Base-by-base conservation (phyloP, 2,888 invertebrate genomes). In the Vesta saturnalis region DNA sequence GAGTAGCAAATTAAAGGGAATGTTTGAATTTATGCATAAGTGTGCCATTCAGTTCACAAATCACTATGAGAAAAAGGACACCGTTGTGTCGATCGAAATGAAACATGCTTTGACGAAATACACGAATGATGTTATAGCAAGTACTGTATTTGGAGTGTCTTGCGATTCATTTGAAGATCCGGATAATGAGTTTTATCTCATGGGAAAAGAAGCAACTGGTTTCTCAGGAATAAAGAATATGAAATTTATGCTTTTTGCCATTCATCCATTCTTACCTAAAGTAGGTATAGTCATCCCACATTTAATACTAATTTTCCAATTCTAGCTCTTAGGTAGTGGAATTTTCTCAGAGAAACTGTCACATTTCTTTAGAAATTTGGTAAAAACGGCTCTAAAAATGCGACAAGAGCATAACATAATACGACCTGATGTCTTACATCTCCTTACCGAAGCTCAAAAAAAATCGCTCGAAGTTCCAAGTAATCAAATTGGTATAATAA, bases 1-100 rank as follows among this genome's bases (percentile, higher is more conserved):
- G 0, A 82, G 86, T 5, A 86, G 86, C 59, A 88, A 89, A 78
- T 87, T 89, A 86, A 84, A 85, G 35, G 73, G 77, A 1, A 87
- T 88, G 86, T 82, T 87, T 76, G 84, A 84, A 0, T 81, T 87
- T 63, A 86, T 88, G 72, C 73, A 72, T 0, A 78, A 79, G 1
- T 81, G 80, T 57, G 82, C 80, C 1, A 69, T 52, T 15, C 77
- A 76, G 16, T 81, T 83, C 60, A 70, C 77, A 0, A 65, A 78
- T 3, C 75, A 76, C 56, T 70, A 82, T 10, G n/a, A 59, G 1
- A 64, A 75, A 0, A 23, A 70, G 3, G 70, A 72, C 0, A 23
- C 71, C 0, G 60, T 62, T 10, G 23, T 23, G 4, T n/a, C 60
- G 23, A 30, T 56, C 14, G 59, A 59, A 18, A 8, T 43, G 12